Evolutionary conservation across 2,888 invertebrate species (phyloP), one percentile per base, ranked within the genome.

Genomic region (Pomacea canaliculata): DNA sequence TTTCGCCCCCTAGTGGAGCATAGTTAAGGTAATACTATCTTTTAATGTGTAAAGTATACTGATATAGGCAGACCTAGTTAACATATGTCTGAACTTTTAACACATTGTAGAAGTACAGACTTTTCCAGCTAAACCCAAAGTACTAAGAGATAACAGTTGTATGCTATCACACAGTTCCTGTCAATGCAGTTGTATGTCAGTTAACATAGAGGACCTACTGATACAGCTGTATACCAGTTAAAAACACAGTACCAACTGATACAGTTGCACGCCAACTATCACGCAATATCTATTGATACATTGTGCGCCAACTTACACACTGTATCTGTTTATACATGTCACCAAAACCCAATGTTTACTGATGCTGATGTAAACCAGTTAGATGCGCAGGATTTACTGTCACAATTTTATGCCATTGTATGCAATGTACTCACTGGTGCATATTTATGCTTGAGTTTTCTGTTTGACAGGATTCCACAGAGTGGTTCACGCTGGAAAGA

Each of bases 401-500:
- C 37, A 37, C 37, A 37, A 5, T 37, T 37, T 37, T 37, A 37
- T 37, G 37, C 4, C 37, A 37, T 3, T 37, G 5, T 5, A 37
- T 37, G 5, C 37, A 37, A 37, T 37, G 37, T 37, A 37, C 5
- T 37, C 5, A 37, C 37, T 5, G 37, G 37, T 71, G 56, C 67
- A 67, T 3, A 4, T 67, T 3, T 23, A 18, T 67, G 27, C 46
- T 16, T 68, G 10, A 12, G 19, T 37, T 37, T 70, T 69, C 37
- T 69, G 13, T 71, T 16, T 76, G 76, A 10, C 79, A 87, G 88
- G 85, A 84, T 27, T 80, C 80, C 59, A 23, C 85, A 65, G 87
- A 86, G 51, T 92, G 92, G 92, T 92, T 91, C 80, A 82, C 87
- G 0, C 85, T 92, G 74, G 90, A 91, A 27, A 91, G 91, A 80